Evolutionary conservation across 1,140 invertebrate species (phyloP).

Genomic region (Drosophila arawakana): DNA sequence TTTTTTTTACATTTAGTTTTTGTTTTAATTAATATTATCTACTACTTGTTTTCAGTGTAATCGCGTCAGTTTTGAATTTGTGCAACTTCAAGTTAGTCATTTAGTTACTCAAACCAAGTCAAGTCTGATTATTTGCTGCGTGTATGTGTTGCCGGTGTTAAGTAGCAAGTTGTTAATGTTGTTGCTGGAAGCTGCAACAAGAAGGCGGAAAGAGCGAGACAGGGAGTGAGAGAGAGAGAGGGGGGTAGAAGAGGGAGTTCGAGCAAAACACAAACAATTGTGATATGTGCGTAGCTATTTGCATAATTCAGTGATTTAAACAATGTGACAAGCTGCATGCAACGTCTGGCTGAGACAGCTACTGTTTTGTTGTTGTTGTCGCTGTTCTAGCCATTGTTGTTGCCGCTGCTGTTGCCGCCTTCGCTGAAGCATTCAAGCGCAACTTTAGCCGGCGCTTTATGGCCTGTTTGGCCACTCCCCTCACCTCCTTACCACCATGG

Average conservation of each 20-base stretch:
- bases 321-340: constrained; percentile 78
- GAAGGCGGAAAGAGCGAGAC: neutral
- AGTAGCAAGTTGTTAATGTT: constrained; percentile 29
- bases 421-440: constrained; percentile 39
- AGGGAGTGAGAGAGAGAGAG: neutral
- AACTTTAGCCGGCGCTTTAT: constrained; percentile 57
- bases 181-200: constrained; percentile 22
- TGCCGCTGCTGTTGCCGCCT: constrained; percentile 9
- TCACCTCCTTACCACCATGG: neutral
- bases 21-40: no score
- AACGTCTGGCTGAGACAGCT: constrained; percentile 63
- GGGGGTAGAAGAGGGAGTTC: neutral
- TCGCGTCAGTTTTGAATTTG: constrained; percentile 12
- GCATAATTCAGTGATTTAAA: constrained; percentile 78
- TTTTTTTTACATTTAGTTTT: no score
- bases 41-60: no score
- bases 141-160: constrained; percentile 28
- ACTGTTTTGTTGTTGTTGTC: constrained; percentile 2
- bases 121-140: constrained; percentile 40
- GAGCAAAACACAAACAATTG: constrained; percentile 22
- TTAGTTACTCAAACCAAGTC: constrained; percentile 41
- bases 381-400: neutral
- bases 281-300: constrained; percentile 53
- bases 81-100: constrained; percentile 36
- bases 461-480: constrained; percentile 24